Base-by-base conservation (phyloP, 2,797 vertebrate genomes). In the Heteromormyrus szaboi region DNA sequence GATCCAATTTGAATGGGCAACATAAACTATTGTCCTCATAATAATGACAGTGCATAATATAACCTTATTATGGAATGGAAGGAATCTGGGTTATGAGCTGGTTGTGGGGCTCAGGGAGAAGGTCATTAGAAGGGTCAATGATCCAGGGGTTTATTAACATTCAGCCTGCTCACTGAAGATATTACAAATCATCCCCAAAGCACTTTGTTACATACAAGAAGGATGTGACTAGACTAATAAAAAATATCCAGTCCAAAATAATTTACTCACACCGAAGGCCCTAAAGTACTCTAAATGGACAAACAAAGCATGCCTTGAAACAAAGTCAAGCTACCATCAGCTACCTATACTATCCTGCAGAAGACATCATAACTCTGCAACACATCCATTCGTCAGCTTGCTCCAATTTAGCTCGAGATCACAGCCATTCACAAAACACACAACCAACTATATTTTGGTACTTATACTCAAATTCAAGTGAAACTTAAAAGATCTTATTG, bases 141-240 rank as follows among this genome's bases (percentile, higher is more conserved):
- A 85, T 51, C 51, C 84, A 85, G 9, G 33, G 46, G 84, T 17
- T 85, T 85, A 85, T 85, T 51, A 51, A 33, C 84, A 85, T 85
- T 48, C 84, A 51, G 84, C 25, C 51, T 85, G 84, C 50, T 85
- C 84, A 85, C 50, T 37, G 84, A 54, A 53, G 84, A 85, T 85
- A 85, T 53, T 17, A 53, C 22, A 54, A 85, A 51, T 85, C 84
- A 85, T 53, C 84, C 84, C 51, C 25, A 51, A 25, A 85, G 84
- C 84, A 51, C 22, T 51, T 53, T 85, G 50, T 29, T 51, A 51
- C 84, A 51, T 53, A 54, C 84, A 51, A 17, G 84, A 85, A 51
- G 46, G 50, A 85, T 33, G 48, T 85, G 51, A 51, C 48, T 54
- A 51, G 48, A 51, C 19, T 53, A 53, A 51, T 54, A 25, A 81